Percentiles rank a stretch among this genome's conserved stretches.
Conservation (phyloP, 2,888 invertebrate genomes). For the Ormyrus nitidulus region DNA sequence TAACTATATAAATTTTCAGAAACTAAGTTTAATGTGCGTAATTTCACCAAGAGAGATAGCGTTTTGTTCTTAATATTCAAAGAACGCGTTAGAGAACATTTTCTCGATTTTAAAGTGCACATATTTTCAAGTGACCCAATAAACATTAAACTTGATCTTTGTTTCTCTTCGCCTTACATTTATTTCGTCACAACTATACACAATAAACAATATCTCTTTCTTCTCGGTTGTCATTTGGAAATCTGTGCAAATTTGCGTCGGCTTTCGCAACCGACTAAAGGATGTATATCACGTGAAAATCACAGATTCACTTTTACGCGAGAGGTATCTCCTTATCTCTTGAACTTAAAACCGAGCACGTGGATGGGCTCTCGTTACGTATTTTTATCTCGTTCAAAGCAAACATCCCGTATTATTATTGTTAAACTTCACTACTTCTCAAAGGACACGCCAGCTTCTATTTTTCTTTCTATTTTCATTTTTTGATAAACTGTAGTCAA, state of each 20-base stretch:
- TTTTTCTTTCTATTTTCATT: background rate
- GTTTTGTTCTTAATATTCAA: too few relatives aligned
- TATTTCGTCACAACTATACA: background rate
- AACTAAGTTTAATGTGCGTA: too few relatives aligned
- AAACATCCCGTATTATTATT: too few relatives aligned
- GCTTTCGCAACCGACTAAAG: constrained; percentile 2
- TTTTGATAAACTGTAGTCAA: background rate
- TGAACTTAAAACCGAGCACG: constrained; percentile 15
- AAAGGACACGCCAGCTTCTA: background rate
- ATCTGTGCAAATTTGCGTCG: constrained; percentile 15
- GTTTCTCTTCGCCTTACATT: background rate
- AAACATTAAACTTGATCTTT: constrained; percentile 5
- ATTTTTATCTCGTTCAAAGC: too few relatives aligned
- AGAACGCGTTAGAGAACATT: too few relatives aligned
- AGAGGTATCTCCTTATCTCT: background rate
- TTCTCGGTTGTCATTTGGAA: background rate
- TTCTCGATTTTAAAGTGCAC: background rate
- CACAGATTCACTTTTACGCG: background rate
- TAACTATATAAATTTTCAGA: too few relatives aligned
- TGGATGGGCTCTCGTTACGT: constrained; percentile 10
- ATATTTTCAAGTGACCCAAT: background rate
- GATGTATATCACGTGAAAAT: constrained; percentile 12
- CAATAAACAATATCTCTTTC: background rate
- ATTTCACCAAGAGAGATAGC: too few relatives aligned
- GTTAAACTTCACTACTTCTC: too few relatives aligned